Conservation (phyloP, 2,797 vertebrate species). For the Peromyscus nudipes region DNA sequence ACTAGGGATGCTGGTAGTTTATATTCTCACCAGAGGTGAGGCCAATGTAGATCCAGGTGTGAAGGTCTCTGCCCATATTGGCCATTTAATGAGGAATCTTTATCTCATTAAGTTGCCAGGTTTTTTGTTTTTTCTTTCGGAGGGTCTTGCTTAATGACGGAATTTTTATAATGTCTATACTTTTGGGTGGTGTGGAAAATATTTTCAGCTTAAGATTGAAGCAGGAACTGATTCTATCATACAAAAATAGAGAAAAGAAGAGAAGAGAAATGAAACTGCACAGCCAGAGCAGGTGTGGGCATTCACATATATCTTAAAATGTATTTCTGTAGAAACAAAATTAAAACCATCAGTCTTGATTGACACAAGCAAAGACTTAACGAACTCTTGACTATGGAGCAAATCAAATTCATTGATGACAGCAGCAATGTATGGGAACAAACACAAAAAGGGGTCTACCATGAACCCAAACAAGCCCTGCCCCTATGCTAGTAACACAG, state of each 20-base stretch:
- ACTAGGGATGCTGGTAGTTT: not conserved
- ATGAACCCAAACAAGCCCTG: not conserved
- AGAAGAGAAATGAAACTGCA: conserved; percentile 5
- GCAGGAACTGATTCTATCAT: conserved; percentile 27
- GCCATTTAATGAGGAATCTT: not conserved
- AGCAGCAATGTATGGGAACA: not conserved
- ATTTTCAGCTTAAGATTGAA: conserved; percentile 46
- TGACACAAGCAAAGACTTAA: conserved; percentile 2
- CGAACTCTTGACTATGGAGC: not conserved
- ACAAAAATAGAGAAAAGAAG: not conserved
- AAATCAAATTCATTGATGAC: not conserved
- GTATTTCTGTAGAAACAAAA: conserved; percentile 15
- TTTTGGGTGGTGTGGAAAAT: not conserved
- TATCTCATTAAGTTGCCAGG: not conserved
- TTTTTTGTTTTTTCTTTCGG: not conserved
- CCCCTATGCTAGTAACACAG: not conserved
- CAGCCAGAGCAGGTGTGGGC: not conserved
- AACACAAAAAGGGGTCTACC: not conserved
- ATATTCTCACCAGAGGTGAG: not conserved
- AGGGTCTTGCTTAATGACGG: not conserved
- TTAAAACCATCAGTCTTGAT: not conserved
- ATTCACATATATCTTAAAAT: not conserved
- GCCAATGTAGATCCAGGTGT: not conserved
- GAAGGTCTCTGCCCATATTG: not conserved
- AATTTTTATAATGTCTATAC: not conserved